Evolutionary conservation across 2,113 vertebrate species (phyloP).

Genomic region (Strix uralensis): DNA sequence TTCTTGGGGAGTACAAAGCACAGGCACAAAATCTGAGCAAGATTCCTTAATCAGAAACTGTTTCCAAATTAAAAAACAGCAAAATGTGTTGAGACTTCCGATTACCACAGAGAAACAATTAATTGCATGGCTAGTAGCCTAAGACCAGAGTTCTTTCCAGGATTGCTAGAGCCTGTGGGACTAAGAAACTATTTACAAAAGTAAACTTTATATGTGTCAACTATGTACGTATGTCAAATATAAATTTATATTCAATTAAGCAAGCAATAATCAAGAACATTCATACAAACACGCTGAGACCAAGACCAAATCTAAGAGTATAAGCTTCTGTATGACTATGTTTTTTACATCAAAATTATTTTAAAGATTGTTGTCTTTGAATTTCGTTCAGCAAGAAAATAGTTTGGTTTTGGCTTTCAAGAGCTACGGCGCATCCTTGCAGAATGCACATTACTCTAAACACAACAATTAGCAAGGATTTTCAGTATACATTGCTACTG

Average conservation of each 20-base stretch:
- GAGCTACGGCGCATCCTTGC: neutral
- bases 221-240: neutral
- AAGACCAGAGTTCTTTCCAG: slow-evolving; percentile 29
- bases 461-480: neutral
- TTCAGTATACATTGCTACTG: neutral
- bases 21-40: neutral
- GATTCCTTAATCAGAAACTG: neutral
- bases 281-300: neutral
- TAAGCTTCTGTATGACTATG: neutral
- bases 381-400: neutral
- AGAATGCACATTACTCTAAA: neutral
- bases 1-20: neutral
- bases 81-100: slow-evolving; percentile 15
- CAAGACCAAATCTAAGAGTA: neutral
- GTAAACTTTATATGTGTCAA: neutral
- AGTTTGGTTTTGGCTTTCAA: neutral
- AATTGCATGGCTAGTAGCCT: slow-evolving; percentile 40
- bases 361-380: neutral
- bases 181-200: neutral
- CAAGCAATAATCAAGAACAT: neutral
- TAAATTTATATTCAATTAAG: slow-evolving; percentile 11
- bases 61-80: neutral
- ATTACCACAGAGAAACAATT: slow-evolving; percentile 46
- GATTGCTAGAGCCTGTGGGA: neutral
- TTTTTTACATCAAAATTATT: neutral